A percentile compares a stretch with the other conserved stretches of the same genome.
Conservation (phyloP, 23 tunicate genomes). For the Trididemnum clinides region DNA sequence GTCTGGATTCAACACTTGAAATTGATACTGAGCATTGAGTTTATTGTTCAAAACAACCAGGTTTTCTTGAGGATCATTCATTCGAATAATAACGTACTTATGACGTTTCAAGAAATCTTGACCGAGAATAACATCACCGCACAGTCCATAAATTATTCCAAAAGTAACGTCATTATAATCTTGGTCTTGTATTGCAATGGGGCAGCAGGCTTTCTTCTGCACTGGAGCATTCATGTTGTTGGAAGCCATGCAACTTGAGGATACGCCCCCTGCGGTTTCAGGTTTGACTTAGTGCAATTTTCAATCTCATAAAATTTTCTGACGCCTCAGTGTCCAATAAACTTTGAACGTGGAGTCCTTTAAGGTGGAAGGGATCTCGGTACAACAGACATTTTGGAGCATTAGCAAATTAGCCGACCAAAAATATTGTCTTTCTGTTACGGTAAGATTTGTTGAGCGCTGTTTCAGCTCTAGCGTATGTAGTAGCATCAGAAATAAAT, state of each 20-base stretch:
- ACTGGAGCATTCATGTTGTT: neutral
- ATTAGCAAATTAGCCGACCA: neutral
- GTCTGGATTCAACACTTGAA: no score
- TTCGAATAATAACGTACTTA: neutral
- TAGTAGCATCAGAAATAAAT: no score
- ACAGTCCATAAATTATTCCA: neutral
- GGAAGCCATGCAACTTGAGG: neutral
- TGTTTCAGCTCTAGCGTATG: no score
- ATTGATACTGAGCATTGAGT: no score
- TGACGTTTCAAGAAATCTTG: neutral
- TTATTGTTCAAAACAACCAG: neutral
- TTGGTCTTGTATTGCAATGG: neutral
- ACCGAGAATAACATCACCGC: neutral
- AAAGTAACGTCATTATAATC: neutral
- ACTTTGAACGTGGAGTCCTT: no score
- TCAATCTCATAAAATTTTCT: neutral
- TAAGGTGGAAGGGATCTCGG: neutral
- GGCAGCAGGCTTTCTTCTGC: neutral
- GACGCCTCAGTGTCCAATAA: slow-evolving; percentile 5
- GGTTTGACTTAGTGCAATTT: neutral
- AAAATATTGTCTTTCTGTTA: neutral
- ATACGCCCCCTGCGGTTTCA: neutral
- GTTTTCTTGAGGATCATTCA: neutral
- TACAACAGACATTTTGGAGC: neutral
- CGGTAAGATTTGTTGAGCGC: no score